phyloP scores from a whole-genome alignment of 2,888 invertebrate genomes.

The Calephelis perditalis region DNA sequence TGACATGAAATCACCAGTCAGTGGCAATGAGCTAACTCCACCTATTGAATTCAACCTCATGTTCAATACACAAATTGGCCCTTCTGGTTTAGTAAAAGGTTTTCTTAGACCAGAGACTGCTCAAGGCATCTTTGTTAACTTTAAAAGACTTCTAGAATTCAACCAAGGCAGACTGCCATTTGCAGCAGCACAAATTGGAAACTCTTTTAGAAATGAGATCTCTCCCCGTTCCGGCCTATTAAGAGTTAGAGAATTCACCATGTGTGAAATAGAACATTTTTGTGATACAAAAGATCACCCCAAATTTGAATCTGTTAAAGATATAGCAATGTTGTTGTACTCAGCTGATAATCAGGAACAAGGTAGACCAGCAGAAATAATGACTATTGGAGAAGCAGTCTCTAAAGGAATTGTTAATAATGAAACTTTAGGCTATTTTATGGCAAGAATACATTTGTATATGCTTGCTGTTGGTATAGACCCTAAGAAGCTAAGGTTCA shows the following conservation, averaged over 20 bases:
- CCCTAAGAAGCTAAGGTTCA: conserved; percentile 90
- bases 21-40: conserved; percentile 95
- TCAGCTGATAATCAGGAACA: conserved; percentile 99
- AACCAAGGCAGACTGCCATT: conserved; percentile 98
- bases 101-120: conserved; percentile 99
- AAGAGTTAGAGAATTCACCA: conserved; percentile 98
- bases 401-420: conserved; percentile 92
- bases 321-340: conserved; percentile 89
- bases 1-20: conserved; percentile 95
- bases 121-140: conserved; percentile 99
- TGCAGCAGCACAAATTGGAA: conserved; percentile 99
- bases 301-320: conserved; percentile 89
- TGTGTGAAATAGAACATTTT: conserved; percentile 99
- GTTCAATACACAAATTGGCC: conserved; percentile 99
- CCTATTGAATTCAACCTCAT: conserved; percentile 99
- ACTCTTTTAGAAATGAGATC: conserved; percentile 99
- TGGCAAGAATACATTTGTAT: conserved; percentile 96
- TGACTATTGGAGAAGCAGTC: conserved; percentile 94
- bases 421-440: conserved; percentile 98
- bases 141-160: conserved; percentile 97
- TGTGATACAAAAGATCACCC: conserved; percentile 97
- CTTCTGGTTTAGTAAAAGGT: conserved; percentile 95
- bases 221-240: conserved; percentile 97
- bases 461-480: conserved; percentile 93
- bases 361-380: conserved; percentile 89